A percentile compares a stretch with the other conserved stretches of the same genome.
Evolutionary conservation across 2,113 vertebrate species (phyloP).

Genomic region (Sphaerodactylus townsendi): DNA sequence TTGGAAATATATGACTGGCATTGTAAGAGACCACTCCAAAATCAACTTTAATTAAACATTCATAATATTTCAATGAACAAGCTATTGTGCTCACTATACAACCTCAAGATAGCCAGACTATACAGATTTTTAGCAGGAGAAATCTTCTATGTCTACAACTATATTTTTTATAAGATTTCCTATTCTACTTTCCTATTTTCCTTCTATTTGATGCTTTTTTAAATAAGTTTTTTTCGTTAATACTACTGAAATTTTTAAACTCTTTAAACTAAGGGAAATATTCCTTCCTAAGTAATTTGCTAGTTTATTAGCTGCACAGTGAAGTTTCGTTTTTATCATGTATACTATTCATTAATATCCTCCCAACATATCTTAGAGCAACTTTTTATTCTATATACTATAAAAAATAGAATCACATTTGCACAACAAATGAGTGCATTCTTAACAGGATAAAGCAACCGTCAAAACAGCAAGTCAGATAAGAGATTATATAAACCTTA

Average conservation of each 20-base stretch:
- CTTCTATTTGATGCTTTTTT: not conserved
- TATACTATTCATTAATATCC: too few species aligned
- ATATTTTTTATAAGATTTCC: conserved; percentile 22
- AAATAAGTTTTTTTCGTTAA: not conserved
- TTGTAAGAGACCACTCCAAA: too few species aligned
- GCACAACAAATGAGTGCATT: too few species aligned
- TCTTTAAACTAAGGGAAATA: not conserved
- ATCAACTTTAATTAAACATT: too few species aligned
- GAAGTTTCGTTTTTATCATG: not conserved
- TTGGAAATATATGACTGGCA: too few species aligned
- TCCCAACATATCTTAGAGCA: too few species aligned
- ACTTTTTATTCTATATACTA: too few species aligned
- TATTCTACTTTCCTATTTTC: conserved; percentile 23
- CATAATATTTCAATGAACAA: not conserved
- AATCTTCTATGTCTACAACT: conserved; percentile 4
- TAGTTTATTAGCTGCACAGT: not conserved
- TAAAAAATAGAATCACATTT: too few species aligned
- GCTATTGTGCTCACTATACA: not conserved
- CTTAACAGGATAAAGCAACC: too few species aligned
- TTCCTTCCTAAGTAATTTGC: not conserved
- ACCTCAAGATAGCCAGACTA: not conserved
- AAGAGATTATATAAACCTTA: too few species aligned
- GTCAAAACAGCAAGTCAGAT: too few species aligned
- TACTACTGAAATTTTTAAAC: not conserved
- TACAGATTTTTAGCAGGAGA: not conserved